Base-by-base conservation (phyloP, 2,797 vertebrate genomes). In the Silurus aristotelis region DNA sequence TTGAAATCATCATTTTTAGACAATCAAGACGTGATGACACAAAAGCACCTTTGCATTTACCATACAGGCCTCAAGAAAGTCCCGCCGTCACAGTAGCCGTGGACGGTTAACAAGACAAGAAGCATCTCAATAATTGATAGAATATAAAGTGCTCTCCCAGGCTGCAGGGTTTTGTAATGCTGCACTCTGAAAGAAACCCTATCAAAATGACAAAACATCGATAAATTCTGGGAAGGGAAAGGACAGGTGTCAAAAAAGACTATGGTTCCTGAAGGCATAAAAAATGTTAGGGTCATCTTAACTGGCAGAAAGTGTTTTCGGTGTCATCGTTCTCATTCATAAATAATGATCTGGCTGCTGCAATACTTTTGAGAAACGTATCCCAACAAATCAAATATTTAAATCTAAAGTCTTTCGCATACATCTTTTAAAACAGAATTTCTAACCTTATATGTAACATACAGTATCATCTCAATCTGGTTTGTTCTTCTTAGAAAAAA, bases 101-200 rank as follows among this genome's bases (percentile, higher is more conserved):
- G 93, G 88, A 86, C 90, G 90, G 90, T 92, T 93, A 93, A 92
- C 89, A 91, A 92, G 89, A 92, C 89, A 93, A 92, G 91, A 90
- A 43, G 89, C 75, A 64, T 88, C 87, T 92, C 89, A 95, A 94
- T 93, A 93, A 96, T 90, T 95, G 83, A 94, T 91, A 0, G 15
- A 86, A 90, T 91, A 90, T 90, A 86, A 93, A 92, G 90, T 86
- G 86, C 85, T 92, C 88, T 91, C 89, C 84, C 38, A 10, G 87
- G 71, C 80, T 89, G 31, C 58, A 75, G 84, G 64, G 86, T 78
- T 78, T 88, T 91, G 87, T 87, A 89, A 86, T 90, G 87, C 88
- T 91, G 89, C 83, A 91, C 83, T 79, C 87, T 87, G 89, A 92
- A 89, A 84, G 92, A 93, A 93, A 94, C 68, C 91, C 87, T 90